Percentiles rank a stretch among this genome's conserved stretches.
These are phyloP conservation scores for Andrena minutula DNA, from an alignment of 2,888 invertebrate genomes.

Conservation along the genomic window DNA sequence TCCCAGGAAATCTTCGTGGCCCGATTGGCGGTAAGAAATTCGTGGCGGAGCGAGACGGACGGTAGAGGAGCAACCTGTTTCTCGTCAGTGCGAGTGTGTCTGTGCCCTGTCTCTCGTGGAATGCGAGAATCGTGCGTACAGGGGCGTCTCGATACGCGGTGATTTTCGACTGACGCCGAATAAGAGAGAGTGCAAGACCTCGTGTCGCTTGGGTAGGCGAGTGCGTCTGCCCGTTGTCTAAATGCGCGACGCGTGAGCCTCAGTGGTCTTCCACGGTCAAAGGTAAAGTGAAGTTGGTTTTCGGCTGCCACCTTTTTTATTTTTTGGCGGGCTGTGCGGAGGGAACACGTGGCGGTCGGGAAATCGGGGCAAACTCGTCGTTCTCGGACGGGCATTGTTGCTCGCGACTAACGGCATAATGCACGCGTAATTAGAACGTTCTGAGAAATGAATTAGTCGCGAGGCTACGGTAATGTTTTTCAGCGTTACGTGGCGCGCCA, in stretches of 20 bases:
- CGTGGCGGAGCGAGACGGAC: conserved; percentile 40
- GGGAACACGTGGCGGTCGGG: conserved; percentile 54
- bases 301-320: background rate
- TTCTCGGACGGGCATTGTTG: background rate
- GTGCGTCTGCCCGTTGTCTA: conserved; percentile 27
- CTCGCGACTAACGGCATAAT: background rate
- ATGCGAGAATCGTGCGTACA: conserved; percentile 71
- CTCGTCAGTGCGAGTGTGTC: conserved; percentile 40
- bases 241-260: conserved; percentile 33
- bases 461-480: conserved; percentile 16
- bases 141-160: conserved; percentile 60
- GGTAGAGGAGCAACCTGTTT: conserved; percentile 60
- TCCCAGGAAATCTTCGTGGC: conserved; percentile 30
- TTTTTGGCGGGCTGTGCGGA: conserved; percentile 38
- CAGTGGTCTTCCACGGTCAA: conserved; percentile 15
- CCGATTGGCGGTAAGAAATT: conserved; percentile 42
- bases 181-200: conserved; percentile 35
- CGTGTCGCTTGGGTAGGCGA: conserved; percentile 32
- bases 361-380: background rate
- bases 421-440: background rate
- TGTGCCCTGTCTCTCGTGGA: conserved; percentile 58
- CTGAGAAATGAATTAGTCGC: background rate
- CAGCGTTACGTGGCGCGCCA: conserved; percentile 22
- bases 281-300: conserved; percentile 43
- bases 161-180: conserved; percentile 53